Evolutionary conservation across 2,113 vertebrate species (phyloP).

Genomic region (Poicephalus meyeri): DNA sequence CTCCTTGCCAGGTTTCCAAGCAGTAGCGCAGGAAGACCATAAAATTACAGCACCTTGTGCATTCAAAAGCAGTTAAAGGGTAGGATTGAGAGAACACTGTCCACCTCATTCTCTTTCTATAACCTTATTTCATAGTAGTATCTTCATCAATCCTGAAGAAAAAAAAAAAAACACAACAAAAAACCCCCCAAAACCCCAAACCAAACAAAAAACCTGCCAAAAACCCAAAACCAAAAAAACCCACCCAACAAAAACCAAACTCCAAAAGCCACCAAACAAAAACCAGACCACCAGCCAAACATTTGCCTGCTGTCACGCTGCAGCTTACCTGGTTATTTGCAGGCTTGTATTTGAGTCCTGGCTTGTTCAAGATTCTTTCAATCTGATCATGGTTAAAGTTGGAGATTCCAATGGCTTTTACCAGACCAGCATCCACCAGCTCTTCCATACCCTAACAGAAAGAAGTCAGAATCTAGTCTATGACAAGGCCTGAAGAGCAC

Average conservation of each 20-base stretch:
- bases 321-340: constrained; percentile 85
- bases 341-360: constrained; percentile 88
- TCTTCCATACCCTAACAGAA: constrained; percentile 87
- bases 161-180: neutral
- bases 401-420: constrained; percentile 90
- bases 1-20: neutral
- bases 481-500: neutral
- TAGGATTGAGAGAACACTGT: neutral
- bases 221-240: neutral
- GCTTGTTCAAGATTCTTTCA: constrained; percentile 88
- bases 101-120: neutral
- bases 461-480: neutral
- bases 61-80: neutral
- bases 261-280: neutral
- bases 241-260: neutral
- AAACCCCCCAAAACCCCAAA: neutral
- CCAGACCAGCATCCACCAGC: constrained; percentile 87
- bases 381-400: constrained; percentile 92
- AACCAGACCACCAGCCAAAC: neutral
- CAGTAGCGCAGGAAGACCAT: neutral
- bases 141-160: neutral
- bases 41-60: neutral
- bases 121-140: neutral
- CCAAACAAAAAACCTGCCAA: neutral
- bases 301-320: neutral